Base-by-base conservation (phyloP, 2,888 invertebrate genomes). In the Watsonalla binaria region DNA sequence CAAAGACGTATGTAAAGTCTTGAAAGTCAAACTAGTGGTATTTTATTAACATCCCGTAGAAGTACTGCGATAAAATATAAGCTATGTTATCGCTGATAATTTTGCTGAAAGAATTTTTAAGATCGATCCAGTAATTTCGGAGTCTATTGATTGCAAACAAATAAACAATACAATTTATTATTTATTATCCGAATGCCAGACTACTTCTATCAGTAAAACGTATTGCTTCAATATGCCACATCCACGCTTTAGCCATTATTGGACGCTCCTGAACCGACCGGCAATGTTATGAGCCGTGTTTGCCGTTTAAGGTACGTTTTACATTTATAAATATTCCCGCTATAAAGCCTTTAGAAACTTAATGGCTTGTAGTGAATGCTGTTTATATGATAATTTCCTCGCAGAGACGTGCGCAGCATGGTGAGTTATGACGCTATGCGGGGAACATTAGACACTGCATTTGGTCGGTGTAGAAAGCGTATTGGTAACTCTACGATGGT, bases 321-420 rank as follows among this genome's bases (percentile, higher is more conserved):
- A 80, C 80, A 84, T 80, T 83, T 76, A 86, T 84, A 86, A 84
- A 81, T 82, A 86, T 83, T 82, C 80, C 62, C 56, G 68, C 79
- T 70, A 76, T 80, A 84, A 80, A 82, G 74, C 82, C 82, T 86
- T 80, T 78, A 70, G 75, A 75, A 75, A 76, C 76, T 72, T 81
- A 86, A 85, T 84, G 80, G 80, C 65, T 65, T 78, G 80, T 80
- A 71, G 65, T 59, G 67, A 68, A 66, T 58, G 76, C 74, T 82
- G 80, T 85, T 82, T 83, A 74, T 84, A 87, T 87, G 86, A 80
- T 86, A 86, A 87, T 84, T 65, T 67, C 62, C 59, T 57, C 59
- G 61, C 65, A 62, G 56, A 62, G 61, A 76, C 78, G 74, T 73
- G 78, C 62, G 55, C 62, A 64, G 68, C 67, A 59, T 69, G 11